Conservation (phyloP, 2,797 vertebrate genomes). For the Hapalemur alaotrensis region DNA sequence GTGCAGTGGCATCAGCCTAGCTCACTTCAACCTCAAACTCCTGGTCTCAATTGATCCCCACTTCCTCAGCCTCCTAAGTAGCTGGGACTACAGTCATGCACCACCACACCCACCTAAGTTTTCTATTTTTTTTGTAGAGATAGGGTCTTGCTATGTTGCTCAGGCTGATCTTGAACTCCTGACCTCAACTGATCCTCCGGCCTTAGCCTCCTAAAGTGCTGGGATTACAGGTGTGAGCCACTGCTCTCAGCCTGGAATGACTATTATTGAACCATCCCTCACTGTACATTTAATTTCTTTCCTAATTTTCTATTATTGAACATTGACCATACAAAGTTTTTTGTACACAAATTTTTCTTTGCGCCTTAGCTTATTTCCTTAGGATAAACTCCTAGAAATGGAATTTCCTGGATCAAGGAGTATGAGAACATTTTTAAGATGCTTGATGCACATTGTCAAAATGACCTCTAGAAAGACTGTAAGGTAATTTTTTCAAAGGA, state of each 20-base stretch:
- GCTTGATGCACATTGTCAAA: constrained; percentile 1
- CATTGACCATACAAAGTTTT: background rate
- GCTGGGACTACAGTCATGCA: too few relatives aligned
- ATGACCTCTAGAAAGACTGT: background rate
- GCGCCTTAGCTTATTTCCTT: background rate
- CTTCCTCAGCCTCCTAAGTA: too few relatives aligned
- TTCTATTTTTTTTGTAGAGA: too few relatives aligned
- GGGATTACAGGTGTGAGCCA: too few relatives aligned
- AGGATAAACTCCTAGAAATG: background rate
- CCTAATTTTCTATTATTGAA: background rate
- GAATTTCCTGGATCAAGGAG: background rate
- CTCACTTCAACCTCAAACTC: too few relatives aligned
- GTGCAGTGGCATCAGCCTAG: too few relatives aligned
- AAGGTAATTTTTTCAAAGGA: background rate
- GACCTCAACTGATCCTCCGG: too few relatives aligned
- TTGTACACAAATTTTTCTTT: background rate
- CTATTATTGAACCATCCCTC: background rate
- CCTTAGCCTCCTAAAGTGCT: too few relatives aligned
- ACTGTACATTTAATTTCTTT: background rate
- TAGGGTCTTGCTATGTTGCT: too few relatives aligned
- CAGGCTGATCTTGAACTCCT: too few relatives aligned
- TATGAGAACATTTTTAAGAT: background rate
- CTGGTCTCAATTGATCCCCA: too few relatives aligned
- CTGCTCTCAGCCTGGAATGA: background rate
- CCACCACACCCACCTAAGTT: too few relatives aligned